Base-by-base conservation (phyloP, 2,113 vertebrate species). In the Elanoides forficatus region DNA sequence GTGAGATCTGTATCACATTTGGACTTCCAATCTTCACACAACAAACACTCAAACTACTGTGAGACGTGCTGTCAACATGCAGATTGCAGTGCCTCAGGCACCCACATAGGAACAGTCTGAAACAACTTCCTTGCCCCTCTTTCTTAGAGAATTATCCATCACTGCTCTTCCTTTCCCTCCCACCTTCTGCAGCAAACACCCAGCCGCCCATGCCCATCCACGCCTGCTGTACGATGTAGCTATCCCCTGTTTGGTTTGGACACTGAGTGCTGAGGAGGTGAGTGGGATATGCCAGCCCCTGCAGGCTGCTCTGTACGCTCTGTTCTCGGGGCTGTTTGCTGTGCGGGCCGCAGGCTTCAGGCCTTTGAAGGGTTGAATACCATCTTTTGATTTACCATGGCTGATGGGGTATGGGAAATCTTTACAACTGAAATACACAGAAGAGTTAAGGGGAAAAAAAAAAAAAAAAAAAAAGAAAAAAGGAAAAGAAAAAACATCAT, bases 291-390 rank as follows among this genome's bases (percentile, higher is more conserved):
- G 97, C 97, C 98, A 97, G 94, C 98, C 98, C 97, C 98, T 98
- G 98, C 96, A 98, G 98, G 99, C 99, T 98, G 96, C 97, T 98
- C 98, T 94, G 98, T 98, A 98, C 98, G 45, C 98, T 98, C 97
- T 99, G 99, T 99, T 99, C 98, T 97, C 98, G 98, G 98, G 98
- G 99, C 99, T 99, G 99, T 99, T 99, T 99, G 99, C 99, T 97
- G 98, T 98, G 98, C 98, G 98, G 99, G 99, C 99, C 99, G 99
- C 99, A 99, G 99, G 99, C 99, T 99, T 99, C 97, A 98, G 99
- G 99, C 99, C 99, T 99, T 99, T 99, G 99, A 99, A 99, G 99
- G 99, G 99, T 99, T 99, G 99, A 99, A 98, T 99, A 98, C 99
- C 99, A 99, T 99, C 99, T 99, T 99, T 99, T 98, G 99, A 99